Percentiles rank a stretch among this genome's conserved stretches.
Evolutionary conservation across 2,113 vertebrate species (phyloP).

Genomic region (Tenrec ecaudatus): DNA sequence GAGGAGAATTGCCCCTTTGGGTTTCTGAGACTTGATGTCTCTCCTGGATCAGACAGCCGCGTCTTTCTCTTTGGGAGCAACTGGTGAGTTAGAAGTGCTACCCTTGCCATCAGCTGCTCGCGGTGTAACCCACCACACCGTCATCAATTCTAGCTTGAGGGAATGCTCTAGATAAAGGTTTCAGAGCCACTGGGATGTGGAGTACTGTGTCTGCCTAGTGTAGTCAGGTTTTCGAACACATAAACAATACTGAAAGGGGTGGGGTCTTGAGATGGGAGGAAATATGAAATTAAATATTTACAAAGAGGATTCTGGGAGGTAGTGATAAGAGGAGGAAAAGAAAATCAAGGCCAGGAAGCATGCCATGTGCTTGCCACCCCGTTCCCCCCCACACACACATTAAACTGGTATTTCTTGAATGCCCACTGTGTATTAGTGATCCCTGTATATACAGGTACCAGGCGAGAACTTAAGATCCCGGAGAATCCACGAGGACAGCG

Average conservation of each 20-base stretch:
- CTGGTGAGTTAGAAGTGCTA: too few relatives aligned
- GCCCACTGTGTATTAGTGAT: not conserved
- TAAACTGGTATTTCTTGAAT: not conserved
- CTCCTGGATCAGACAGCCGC: too few relatives aligned
- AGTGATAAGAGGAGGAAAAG: not conserved
- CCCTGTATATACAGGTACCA: not conserved
- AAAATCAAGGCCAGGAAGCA: conserved; percentile 39
- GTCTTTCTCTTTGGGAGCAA: too few relatives aligned
- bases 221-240: not conserved
- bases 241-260: conserved; percentile 26
- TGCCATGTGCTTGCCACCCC: not conserved
- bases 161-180: conserved; percentile 15
- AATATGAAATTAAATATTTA: conserved; percentile 16
- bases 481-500: conserved; percentile 10
- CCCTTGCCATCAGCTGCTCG: too few relatives aligned
- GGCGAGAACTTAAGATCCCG: conserved; percentile 27
- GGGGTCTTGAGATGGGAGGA: not conserved
- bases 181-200: not conserved
- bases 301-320: conserved; percentile 31
- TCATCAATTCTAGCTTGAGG: not conserved
- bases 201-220: not conserved
- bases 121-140: not conserved
- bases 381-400: not conserved
- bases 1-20: too few relatives aligned
- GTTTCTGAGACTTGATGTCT: too few relatives aligned